Evolutionary conservation across 2,113 vertebrate species (phyloP), one percentile per base, ranked within the genome.

Genomic region (Menura novaehollandiae): DNA sequence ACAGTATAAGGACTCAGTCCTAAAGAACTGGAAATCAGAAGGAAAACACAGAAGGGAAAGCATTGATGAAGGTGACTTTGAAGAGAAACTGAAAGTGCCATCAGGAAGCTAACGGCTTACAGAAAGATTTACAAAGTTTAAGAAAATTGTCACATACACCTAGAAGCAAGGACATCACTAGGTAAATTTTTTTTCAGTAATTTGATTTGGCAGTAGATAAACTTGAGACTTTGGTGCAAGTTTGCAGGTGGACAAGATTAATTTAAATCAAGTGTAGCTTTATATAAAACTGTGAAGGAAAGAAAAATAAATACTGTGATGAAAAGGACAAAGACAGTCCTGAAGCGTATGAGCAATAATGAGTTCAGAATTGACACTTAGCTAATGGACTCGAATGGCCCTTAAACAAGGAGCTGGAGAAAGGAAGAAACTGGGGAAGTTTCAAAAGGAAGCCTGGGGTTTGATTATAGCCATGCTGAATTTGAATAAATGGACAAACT

Each of bases 281-380:
- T 47, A 75, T 32, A 56, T 35, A 59, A 89, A 91, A 37, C 13
- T 14, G 7, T 49, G 23, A 47, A 46, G 13, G 63, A 58, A 82
- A 88, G 15, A 47, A 63, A 63, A 66, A 68, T 19, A 80, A 66
- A 80, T 58, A 66, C 30, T 49, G 43, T 53, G 32, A 37, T 72
- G 37, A 53, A 67, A 93, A 86, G n/a, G 56, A 79, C 4, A 7
- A 79, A 66, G 35, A 35, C 5, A 51, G 33, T 51, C 23, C 35
- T 3, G 2, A 66, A 80, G n/a, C 0, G 0, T 22, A 18, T 30
- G 35, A 78, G 28, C 20, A 88, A 30, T 52, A 62, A 19, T 21
- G 5, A 63, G 8, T 46, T 77, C 91, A 93, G 79, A 43, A n/a
- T 47, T 60, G 56, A 75, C 32, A 56, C 44, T 73, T 43, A 20